A percentile compares a stretch with the other conserved stretches of the same genome.
Evolutionary conservation across 2,888 invertebrate genomes (phyloP).

Genomic region (Calliphora vomitoria): DNA sequence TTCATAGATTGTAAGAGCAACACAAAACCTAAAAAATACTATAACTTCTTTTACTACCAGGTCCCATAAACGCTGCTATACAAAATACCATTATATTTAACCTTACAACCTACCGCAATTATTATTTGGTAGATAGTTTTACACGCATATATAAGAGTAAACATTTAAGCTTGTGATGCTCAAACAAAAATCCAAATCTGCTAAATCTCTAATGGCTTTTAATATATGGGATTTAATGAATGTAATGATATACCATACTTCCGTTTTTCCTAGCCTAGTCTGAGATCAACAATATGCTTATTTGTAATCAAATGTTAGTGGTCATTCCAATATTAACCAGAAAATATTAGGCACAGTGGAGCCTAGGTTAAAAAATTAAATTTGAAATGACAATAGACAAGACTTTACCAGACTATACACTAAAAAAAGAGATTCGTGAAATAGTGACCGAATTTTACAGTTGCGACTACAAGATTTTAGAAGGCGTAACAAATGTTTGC

Average conservation of each 20-base stretch:
- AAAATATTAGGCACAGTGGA: not conserved
- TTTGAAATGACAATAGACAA: not conserved
- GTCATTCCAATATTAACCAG: not conserved
- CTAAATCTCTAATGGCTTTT: constrained; percentile 3
- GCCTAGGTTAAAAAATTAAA: not conserved
- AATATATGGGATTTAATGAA: constrained; percentile 28
- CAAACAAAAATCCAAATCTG: not conserved
- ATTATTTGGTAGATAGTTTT: not conserved
- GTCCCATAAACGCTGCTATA: not conserved
- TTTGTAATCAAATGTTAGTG: constrained; percentile 21
- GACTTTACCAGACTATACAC: not conserved
- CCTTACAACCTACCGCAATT: constrained; percentile 25
- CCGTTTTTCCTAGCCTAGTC: not conserved
- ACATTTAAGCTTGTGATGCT: not conserved
- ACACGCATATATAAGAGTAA: not conserved
- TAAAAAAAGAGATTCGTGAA: too few species aligned
- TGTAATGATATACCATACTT: not conserved
- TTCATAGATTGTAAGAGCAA: not conserved
- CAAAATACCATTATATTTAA: not conserved
- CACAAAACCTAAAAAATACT: not conserved
- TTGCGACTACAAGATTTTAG: too few species aligned
- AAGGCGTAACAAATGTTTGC: too few species aligned
- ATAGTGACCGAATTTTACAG: too few species aligned
- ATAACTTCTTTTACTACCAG: not conserved
- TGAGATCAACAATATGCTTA: constrained; percentile 3